Conservation (phyloP, 2,888 invertebrate genomes). For the Drosophila koepferae region DNA sequence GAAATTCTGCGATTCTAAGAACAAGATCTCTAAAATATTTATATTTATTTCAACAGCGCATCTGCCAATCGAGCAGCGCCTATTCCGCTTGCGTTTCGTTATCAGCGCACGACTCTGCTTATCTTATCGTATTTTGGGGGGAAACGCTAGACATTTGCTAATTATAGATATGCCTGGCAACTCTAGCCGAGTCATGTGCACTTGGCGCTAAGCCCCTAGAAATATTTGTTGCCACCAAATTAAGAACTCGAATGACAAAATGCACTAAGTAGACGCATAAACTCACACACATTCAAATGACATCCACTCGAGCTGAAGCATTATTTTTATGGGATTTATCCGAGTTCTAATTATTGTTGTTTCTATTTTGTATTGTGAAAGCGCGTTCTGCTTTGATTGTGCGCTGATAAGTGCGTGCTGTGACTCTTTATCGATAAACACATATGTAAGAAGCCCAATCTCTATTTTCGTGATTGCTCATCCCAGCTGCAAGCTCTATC, state of each 20-base stretch:
- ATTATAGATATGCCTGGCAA: slow-evolving; percentile 66
- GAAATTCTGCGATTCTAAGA: neutral
- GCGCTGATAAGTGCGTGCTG: slow-evolving; percentile 61
- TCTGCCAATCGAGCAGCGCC: neutral
- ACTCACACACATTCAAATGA: slow-evolving; percentile 11
- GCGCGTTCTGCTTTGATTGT: slow-evolving; percentile 66
- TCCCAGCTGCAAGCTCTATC: slow-evolving; percentile 54
- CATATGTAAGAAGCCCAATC: slow-evolving; percentile 18
- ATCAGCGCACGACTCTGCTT: slow-evolving; percentile 36
- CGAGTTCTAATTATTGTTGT: slow-evolving; percentile 3
- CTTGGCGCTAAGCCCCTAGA: slow-evolving; percentile 43
- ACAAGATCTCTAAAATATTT: neutral
- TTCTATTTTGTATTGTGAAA: slow-evolving; percentile 32
- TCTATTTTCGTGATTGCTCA: slow-evolving; percentile 47
- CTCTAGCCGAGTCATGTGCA: slow-evolving; percentile 67
- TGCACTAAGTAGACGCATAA: slow-evolving; percentile 41
- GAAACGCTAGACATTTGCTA: slow-evolving; percentile 67
- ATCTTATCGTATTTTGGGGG: slow-evolving; percentile 62
- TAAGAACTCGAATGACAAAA: slow-evolving; percentile 37
- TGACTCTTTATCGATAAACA: slow-evolving; percentile 59
- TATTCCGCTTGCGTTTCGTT: slow-evolving; percentile 1
- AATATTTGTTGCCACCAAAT: slow-evolving; percentile 11
- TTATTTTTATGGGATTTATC: slow-evolving; percentile 29
- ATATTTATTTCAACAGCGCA: neutral
- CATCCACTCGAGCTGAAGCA: slow-evolving; percentile 24